Conservation (phyloP, 2,888 invertebrate genomes). For the Lithophane socia region DNA sequence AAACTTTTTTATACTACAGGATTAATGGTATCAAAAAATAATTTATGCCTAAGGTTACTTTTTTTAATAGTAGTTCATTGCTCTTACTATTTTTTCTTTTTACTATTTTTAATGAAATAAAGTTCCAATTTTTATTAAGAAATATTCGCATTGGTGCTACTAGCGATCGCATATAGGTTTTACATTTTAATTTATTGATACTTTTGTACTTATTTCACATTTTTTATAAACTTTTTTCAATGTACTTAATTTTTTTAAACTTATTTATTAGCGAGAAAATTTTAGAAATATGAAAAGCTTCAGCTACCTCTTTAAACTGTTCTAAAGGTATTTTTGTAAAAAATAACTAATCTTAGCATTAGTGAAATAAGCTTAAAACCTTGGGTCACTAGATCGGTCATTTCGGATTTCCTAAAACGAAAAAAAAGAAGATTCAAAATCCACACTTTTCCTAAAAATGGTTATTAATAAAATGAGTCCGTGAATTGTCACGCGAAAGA, state of each 20-base stretch:
- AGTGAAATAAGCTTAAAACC: constrained; percentile 71
- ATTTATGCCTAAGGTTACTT: background rate
- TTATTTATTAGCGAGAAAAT: constrained; percentile 73
- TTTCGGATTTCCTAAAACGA: constrained; percentile 76
- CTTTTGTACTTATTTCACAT: constrained; percentile 69
- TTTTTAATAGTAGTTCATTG: constrained; percentile 14
- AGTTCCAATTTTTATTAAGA: constrained; percentile 69
- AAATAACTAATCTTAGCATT: constrained; percentile 79
- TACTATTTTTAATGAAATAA: constrained; percentile 56
- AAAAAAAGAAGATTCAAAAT: constrained; percentile 72
- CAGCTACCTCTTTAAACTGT: constrained; percentile 87
- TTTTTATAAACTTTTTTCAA: constrained; percentile 69
- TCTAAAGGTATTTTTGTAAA: constrained; percentile 88
- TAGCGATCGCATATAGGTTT: constrained; percentile 78
- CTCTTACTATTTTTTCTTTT: constrained; percentile 31
- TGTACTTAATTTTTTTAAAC: constrained; percentile 83
- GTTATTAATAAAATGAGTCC: constrained; percentile 54
- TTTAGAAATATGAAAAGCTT: constrained; percentile 77
- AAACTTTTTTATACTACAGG: background rate
- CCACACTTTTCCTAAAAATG: constrained; percentile 80
- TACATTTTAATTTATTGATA: constrained; percentile 67
- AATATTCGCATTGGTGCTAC: constrained; percentile 86
- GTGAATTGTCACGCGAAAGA: constrained; percentile 43
- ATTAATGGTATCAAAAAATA: background rate
- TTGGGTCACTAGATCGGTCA: constrained; percentile 76